Base-by-base conservation (phyloP, 2,888 invertebrate genomes). In the Hyalella azteca region DNA sequence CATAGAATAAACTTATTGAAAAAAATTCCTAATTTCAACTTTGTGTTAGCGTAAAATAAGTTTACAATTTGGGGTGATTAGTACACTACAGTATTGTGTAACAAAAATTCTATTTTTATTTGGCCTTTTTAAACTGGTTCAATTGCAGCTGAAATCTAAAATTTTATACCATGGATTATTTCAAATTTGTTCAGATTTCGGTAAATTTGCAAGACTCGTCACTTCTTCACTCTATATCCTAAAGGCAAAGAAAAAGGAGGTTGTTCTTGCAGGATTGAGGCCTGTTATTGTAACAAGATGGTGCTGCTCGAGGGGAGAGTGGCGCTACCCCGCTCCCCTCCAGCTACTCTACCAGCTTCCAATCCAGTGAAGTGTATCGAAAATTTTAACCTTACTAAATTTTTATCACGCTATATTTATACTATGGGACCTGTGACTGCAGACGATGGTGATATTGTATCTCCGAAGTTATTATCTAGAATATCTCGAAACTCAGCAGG, bases 251-350 rank as follows among this genome's bases (percentile, higher is more conserved):
- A 22, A 54, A 54, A 54, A 54, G 54, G 54, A 22, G 29, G n/a
- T 54, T 54, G 54, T 54, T 54, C 54, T 54, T 26, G 26, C 29
- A 22, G 26, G 54, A 54, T 54, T 22, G 54, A 9, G 54, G 54
- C 22, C 22, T 54, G 54, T 54, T 54, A 54, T 54, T 54, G 26
- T 54, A 54, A 54, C 54, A 29, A 54, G 54, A 54, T 54, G 22
- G 54, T 1, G 22, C 54, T 54, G 22, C 54, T 54, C 54, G 54
- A 54, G 54, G 54, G 54, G 29, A 29, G 54, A 54, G 15, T 22
- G 29, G 29, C 54, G 26, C 54, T 54, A 26, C 26, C 54, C 29
- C 29, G 22, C 54, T 54, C 54, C 54, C 54, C 54, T 54, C 54
- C 9, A 29, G n/a, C n/a, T n/a, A 54, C 11, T 26, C 54, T 3